Evolutionary conservation across 2,797 vertebrate species (phyloP).

Genomic region (Rhinophrynus dorsalis): DNA sequence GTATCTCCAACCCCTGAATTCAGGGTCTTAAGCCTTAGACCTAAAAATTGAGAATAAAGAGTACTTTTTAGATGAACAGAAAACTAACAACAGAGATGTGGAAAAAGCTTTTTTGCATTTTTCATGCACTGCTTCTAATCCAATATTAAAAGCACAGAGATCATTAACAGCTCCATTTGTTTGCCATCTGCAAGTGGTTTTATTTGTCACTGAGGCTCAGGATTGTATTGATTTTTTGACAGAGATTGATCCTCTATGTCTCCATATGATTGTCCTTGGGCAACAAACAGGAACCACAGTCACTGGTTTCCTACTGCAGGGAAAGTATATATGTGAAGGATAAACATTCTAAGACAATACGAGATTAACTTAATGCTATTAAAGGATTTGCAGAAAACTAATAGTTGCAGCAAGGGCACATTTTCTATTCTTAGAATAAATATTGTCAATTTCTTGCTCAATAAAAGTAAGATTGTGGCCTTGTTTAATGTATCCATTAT

Average conservation of each 20-base stretch:
- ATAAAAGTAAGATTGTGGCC: too few relatives aligned
- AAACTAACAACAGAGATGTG: background rate
- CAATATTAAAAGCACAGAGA: conserved; percentile 40
- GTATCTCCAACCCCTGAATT: too few relatives aligned
- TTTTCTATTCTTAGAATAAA: too few relatives aligned
- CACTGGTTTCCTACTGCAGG: background rate
- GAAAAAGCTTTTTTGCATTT: background rate
- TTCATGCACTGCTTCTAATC: conserved; percentile 15
- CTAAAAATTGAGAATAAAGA: background rate
- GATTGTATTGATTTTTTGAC: conserved; percentile 32
- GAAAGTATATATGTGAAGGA: background rate
- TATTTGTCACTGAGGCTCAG: conserved; percentile 31
- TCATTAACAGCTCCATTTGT: conserved; percentile 41
- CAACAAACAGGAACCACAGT: background rate
- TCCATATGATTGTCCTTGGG: background rate
- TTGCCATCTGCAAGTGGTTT: conserved; percentile 37
- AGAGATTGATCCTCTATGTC: conserved; percentile 23
- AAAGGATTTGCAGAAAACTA: too few relatives aligned
- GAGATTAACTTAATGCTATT: background rate
- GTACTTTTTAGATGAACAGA: background rate
- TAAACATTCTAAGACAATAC: background rate
- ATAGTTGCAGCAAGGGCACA: too few relatives aligned
- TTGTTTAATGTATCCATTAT: too few relatives aligned
- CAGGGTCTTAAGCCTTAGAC: too few relatives aligned
- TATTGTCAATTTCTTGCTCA: too few relatives aligned